These are phyloP conservation scores for Andrena hattorfiana DNA, from an alignment of 2,888 invertebrate species.

Conservation along the genomic window DNA sequence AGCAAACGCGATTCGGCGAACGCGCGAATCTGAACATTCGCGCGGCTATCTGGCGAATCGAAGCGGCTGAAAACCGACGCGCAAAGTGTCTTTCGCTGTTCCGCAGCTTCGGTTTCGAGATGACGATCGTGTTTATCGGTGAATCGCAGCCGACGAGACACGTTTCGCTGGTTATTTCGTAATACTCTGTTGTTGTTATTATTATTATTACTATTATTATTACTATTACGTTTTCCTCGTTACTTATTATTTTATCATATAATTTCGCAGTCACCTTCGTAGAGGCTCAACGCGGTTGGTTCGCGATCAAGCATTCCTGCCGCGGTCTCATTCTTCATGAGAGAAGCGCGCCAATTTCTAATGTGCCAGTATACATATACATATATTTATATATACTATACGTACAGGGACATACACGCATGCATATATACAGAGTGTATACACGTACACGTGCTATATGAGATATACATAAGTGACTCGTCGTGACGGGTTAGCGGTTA, in stretches of 20 bases:
- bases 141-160: not conserved
- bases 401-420: constrained; percentile 23
- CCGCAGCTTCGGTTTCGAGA: not conserved
- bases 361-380: constrained; percentile 72
- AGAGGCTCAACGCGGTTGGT: constrained; percentile 61
- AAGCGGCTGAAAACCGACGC: not conserved
- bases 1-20: constrained; percentile 3
- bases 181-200: constrained; percentile 15
- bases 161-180: not conserved
- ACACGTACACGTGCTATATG: too few species aligned
- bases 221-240: constrained; percentile 15
- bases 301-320: constrained; percentile 20
- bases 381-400: constrained; percentile 13
- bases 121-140: not conserved
- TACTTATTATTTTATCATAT: constrained; percentile 34
- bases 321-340: constrained; percentile 52
- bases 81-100: not conserved
- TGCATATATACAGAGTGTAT: too few species aligned
- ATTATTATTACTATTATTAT: not conserved
- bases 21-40: constrained; percentile 5
- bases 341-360: constrained; percentile 67
- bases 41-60: not conserved
- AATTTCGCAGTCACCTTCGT: constrained; percentile 29
- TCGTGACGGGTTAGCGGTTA: not conserved
- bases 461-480: constrained; percentile 2